Evolutionary conservation across 2,888 invertebrate genomes (phyloP).

Genomic region (Penaeus monodon): DNA sequence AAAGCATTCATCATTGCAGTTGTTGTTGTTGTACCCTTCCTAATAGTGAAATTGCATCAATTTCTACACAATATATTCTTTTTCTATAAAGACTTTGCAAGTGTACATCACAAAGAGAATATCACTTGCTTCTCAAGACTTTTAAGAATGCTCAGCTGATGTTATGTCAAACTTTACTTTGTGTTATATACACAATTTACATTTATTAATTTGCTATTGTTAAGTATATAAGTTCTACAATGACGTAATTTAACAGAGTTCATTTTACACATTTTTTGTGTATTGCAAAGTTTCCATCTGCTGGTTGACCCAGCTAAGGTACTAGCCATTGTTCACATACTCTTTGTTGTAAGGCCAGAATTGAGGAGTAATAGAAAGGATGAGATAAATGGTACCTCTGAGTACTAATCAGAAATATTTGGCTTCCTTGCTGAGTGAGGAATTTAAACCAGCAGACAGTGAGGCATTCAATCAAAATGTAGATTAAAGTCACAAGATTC

Average conservation of each 20-base stretch:
- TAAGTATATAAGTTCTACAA: neutral
- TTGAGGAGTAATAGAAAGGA: constrained; percentile 25
- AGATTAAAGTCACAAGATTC: no score
- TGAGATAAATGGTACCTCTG: no score
- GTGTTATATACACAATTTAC: constrained; percentile 13
- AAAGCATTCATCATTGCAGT: constrained; percentile 57
- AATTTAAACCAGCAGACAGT: no score
- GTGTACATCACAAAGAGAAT: constrained; percentile 35
- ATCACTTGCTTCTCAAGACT: constrained; percentile 20
- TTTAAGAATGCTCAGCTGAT: constrained; percentile 42
- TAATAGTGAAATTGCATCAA: constrained; percentile 57
- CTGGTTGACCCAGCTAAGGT: constrained; percentile 29
- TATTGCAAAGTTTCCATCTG: constrained; percentile 25
- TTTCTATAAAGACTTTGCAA: constrained; percentile 40
- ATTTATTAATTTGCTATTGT: constrained; percentile 28
- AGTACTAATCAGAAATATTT: no score
- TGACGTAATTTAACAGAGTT: constrained; percentile 12
- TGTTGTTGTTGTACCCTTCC: constrained; percentile 53
- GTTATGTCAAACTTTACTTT: constrained; percentile 30
- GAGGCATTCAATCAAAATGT: no score
- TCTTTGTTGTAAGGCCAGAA: constrained; percentile 35
- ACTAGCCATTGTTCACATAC: constrained; percentile 34
- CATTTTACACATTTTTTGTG: constrained; percentile 17
- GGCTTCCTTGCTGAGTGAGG: no score
- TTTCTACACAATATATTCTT: constrained; percentile 53